Percentiles rank a stretch among this genome's conserved stretches.
Conservation (phyloP, 2,797 vertebrate species). For the Phyllotis vaccarum region DNA sequence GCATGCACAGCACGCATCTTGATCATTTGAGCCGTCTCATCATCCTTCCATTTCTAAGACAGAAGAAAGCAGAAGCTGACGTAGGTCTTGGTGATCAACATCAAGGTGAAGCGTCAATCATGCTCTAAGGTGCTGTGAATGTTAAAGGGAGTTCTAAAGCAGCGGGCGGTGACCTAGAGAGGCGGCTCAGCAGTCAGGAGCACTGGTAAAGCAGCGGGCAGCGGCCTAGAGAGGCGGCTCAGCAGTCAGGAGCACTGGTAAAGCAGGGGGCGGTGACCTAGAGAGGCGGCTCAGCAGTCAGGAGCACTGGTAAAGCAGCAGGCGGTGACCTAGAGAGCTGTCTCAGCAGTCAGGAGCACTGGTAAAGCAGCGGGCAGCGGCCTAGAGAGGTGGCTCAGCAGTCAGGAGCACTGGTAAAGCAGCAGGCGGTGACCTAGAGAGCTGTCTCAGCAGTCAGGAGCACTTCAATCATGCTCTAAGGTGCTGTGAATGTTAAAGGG, state of each 20-base stretch:
- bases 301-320: not conserved
- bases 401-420: too few species aligned
- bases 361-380: not conserved
- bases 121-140: not conserved
- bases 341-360: not conserved
- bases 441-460: too few species aligned
- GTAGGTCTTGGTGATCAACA: constrained; percentile 17
- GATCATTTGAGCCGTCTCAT: not conserved
- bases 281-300: not conserved
- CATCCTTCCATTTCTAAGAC: not conserved
- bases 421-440: too few species aligned
- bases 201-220: not conserved
- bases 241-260: not conserved
- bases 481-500: not conserved
- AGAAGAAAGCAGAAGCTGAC: not conserved
- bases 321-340: not conserved
- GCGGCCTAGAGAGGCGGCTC: not conserved
- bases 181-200: too few species aligned
- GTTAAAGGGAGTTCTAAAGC: not conserved
- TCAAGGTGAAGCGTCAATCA: not conserved
- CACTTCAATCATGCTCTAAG: not conserved
- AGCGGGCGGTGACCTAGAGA: too few species aligned
- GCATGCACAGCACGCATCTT: not conserved
- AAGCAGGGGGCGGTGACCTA: not conserved
- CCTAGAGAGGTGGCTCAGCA: not conserved